These are phyloP conservation scores for Camponotus pennsylvanicus DNA, from an alignment of 1,140 invertebrate species.

Conservation along the genomic window DNA sequence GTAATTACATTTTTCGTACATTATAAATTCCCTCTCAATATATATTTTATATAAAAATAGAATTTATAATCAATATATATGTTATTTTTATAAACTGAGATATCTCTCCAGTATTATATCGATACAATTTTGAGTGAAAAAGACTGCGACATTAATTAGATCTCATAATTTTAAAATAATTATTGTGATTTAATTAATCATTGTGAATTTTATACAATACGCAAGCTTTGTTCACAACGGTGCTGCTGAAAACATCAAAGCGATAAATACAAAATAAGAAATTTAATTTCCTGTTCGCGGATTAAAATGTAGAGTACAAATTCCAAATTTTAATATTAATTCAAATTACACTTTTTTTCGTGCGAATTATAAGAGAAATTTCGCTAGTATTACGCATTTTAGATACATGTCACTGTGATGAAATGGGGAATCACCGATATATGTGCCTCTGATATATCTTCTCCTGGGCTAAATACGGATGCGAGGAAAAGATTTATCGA, in stretches of 20 bases:
- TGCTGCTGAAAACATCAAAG: background rate
- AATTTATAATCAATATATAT: background rate
- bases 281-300: background rate
- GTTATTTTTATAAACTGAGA: slow-evolving; percentile 4
- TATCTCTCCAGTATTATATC: background rate
- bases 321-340: background rate
- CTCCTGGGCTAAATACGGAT: background rate
- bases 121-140: background rate
- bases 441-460: background rate
- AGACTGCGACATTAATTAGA: background rate
- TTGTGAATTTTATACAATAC: background rate
- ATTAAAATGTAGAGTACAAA: background rate
- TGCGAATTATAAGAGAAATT: background rate
- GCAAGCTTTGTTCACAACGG: background rate
- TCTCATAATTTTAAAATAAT: background rate
- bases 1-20: background rate
- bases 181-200: background rate
- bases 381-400: background rate
- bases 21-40: background rate
- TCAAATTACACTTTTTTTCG: background rate
- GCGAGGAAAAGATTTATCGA: slow-evolving; percentile 20
- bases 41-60: background rate
- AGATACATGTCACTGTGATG: background rate
- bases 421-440: background rate
- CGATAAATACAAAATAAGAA: background rate